phyloP scores from a whole-genome alignment of 2,113 vertebrate species.

The Microcebus jonahi region DNA sequence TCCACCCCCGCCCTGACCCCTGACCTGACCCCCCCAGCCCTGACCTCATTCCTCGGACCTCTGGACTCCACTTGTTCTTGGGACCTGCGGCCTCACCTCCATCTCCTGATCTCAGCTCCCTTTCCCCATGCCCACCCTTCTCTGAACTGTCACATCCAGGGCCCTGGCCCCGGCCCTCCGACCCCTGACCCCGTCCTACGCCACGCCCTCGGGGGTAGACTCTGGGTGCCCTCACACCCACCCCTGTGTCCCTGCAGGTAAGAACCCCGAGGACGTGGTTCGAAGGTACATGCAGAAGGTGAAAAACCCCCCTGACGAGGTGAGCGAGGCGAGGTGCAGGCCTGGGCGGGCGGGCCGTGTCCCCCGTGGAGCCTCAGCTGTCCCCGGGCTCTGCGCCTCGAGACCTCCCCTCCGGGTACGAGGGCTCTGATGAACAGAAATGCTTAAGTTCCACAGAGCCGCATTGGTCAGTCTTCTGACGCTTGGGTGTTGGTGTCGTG shows the following conservation, averaged over 20 bases:
- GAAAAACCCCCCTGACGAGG: slow-evolving; percentile 95
- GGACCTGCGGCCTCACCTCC: background rate
- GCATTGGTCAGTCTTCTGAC: background rate
- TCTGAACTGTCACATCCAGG: background rate
- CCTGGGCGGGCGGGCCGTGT: background rate
- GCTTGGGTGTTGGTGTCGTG: background rate
- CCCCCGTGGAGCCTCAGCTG: background rate
- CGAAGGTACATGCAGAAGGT: slow-evolving; percentile 96
- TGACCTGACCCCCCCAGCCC: background rate
- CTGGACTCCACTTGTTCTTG: background rate
- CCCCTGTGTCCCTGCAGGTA: slow-evolving; percentile 84
- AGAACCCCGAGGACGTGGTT: slow-evolving; percentile 96
- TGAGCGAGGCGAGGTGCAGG: slow-evolving; percentile 67
- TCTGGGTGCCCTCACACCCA: background rate
- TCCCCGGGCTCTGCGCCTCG: background rate
- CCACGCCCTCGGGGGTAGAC: background rate
- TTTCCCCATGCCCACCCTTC: background rate
- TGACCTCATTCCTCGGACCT: background rate
- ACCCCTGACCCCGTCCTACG: background rate
- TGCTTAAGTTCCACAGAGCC: background rate
- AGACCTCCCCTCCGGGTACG: background rate
- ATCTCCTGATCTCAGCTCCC: background rate
- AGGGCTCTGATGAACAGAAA: background rate
- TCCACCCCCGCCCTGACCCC: accelerated
- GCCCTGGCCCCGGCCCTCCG: background rate